phyloP scores from a whole-genome alignment of 1,140 invertebrate species.

The Platyscapa corneri region DNA sequence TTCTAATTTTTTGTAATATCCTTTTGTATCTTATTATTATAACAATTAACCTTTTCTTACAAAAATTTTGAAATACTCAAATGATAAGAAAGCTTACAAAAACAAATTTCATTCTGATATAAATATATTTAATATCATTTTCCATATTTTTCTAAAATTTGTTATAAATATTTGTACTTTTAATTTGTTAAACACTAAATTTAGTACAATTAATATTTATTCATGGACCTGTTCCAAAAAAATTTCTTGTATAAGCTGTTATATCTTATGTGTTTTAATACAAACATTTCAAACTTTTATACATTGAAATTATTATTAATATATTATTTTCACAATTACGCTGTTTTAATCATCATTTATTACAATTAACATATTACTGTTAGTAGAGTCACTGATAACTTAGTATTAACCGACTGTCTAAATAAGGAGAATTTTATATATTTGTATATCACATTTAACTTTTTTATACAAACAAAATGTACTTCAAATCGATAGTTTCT shows the following conservation, averaged over 20 bases:
- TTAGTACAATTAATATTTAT: constrained; percentile 7
- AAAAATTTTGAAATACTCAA: constrained; percentile 27
- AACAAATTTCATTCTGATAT: constrained; percentile 6
- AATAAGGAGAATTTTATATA: neutral
- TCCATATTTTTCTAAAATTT: constrained; percentile 28
- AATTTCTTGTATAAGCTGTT: neutral
- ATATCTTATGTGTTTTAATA: constrained; percentile 32
- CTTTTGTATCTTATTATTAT: constrained; percentile 15
- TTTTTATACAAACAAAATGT: constrained; percentile 26
- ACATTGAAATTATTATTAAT: too few species aligned
- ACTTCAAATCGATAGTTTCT: constrained; percentile 22
- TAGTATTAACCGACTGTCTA: constrained; percentile 27
- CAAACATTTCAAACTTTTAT: neutral
- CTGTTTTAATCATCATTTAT: neutral
- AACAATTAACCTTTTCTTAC: constrained; percentile 9
- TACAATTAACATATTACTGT: constrained; percentile 15
- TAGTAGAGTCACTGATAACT: constrained; percentile 9
- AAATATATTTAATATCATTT: constrained; percentile 2
- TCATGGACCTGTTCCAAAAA: constrained; percentile 21
- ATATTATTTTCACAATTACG: constrained; percentile 24
- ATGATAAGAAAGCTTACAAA: constrained; percentile 29
- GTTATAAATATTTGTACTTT: constrained; percentile 47
- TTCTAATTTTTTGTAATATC: constrained; percentile 24
- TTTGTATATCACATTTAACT: constrained; percentile 45
- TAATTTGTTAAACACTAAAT: constrained; percentile 18